Evolutionary conservation across 2,888 invertebrate genomes (phyloP), one percentile per base, ranked within the genome.

Genomic region (Cryptus armator): DNA sequence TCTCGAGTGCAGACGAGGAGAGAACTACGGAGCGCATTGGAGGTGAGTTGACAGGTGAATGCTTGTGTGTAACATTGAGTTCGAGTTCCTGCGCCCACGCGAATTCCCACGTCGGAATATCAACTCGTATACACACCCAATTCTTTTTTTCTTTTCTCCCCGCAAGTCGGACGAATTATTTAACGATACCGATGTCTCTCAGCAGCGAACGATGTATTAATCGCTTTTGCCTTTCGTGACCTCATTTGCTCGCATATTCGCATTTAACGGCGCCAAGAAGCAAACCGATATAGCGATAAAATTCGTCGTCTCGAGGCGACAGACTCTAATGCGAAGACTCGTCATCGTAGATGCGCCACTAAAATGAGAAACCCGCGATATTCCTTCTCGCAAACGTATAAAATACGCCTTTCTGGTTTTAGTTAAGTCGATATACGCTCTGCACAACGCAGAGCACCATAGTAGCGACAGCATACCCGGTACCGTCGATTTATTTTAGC

Each of bases 401-500:
- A 46, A 12, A 53, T 56, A 29, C 3, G n/a, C 24, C 10, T 7
- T 14, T n/a, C 14, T 62, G 62, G 29, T 14, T 16, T 43, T 9
- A 56, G 3, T 24, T 67, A 10, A 67, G 46, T 12, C 56, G 12
- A n/a, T 14, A 59, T 24, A 29, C 29, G 62, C 32, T 32, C 32
- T 12, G 62, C 24, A 32, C 62, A 32, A 32, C 29, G 7, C 66
- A 10, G 16, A 43, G 43, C 43, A 43, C 66, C 16, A 53, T 66
- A 62, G 51, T 32, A 19, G 37, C 51, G 19, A 51, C 24, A 24
- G 51, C 19, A 66, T 43, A 46, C 46, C 24, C 43, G 16, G 53
- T 78, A 83, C 62, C 83, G 92, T 92, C 91, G 90, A 93, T 92
- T 93, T 93, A 93, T 93, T 93, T 93, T 92, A 92, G 92, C 93